Conservation (phyloP, 2,888 invertebrate species). For the Octodonta nipae region DNA sequence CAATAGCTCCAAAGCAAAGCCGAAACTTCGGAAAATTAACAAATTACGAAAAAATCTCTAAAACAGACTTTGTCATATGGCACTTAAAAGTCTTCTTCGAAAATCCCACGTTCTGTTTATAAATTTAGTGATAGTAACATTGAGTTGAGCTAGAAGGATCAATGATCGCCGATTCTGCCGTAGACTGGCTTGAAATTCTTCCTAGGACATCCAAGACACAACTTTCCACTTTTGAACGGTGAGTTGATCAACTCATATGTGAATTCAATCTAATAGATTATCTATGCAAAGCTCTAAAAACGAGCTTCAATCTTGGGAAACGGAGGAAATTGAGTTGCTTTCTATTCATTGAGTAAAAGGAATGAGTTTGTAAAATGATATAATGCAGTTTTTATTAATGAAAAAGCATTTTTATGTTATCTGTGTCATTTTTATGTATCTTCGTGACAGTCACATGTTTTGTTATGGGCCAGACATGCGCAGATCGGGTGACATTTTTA, state of each 20-base stretch:
- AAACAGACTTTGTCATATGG: constrained; percentile 22
- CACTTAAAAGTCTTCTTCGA: constrained; percentile 27
- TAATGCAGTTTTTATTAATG: constrained; percentile 13
- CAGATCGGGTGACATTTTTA: constrained; percentile 13
- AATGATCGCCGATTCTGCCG: constrained; percentile 69
- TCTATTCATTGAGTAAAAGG: too few species aligned
- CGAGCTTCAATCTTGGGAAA: too few species aligned
- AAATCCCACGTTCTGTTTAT: constrained; percentile 36
- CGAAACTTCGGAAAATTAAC: too few species aligned
- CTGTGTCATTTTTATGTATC: constrained; percentile 10
- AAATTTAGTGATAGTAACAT: constrained; percentile 39
- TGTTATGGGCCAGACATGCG: constrained; percentile 17
- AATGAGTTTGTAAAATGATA: too few species aligned
- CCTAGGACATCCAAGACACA: constrained; percentile 70
- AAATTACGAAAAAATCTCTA: too few species aligned
- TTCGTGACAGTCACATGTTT: constrained; percentile 23
- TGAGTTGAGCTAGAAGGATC: constrained; percentile 84
- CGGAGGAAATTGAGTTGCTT: too few species aligned
- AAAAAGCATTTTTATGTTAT: constrained; percentile 10
- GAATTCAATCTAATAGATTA: constrained; percentile 8
- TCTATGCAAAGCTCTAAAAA: too few species aligned
- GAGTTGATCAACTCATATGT: constrained; percentile 36
- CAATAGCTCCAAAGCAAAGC: too few species aligned
- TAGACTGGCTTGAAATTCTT: constrained; percentile 78
- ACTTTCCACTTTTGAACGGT: constrained; percentile 66